Percentiles rank a stretch among this genome's conserved stretches.
Evolutionary conservation across 1,140 invertebrate genomes (phyloP).

Genomic region (Drosophila mojavensis): DNA sequence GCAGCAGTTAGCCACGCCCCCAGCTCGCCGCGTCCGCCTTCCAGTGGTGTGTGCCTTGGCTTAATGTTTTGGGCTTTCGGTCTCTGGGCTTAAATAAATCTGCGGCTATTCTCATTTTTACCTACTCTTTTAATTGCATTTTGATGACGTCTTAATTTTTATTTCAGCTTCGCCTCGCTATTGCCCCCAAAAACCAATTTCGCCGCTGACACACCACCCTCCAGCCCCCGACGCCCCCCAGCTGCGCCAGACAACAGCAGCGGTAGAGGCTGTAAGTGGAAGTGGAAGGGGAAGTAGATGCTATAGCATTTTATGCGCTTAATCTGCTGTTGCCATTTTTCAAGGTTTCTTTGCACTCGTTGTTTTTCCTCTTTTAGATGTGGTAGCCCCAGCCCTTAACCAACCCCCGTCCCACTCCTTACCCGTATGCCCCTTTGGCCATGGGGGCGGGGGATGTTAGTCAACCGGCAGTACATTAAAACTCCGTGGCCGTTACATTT

Average conservation of each 20-base stretch:
- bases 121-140: slow-evolving; percentile 82
- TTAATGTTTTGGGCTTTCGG: slow-evolving; percentile 43
- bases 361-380: slow-evolving; percentile 1
- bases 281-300: background rate
- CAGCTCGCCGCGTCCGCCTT: too few species aligned
- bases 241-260: background rate
- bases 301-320: slow-evolving; percentile 71
- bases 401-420: background rate
- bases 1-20: slow-evolving; percentile 14
- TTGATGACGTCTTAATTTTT: slow-evolving; percentile 82
- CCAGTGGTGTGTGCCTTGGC: background rate
- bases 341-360: slow-evolving; percentile 41
- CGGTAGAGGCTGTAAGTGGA: background rate
- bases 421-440: background rate
- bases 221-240: background rate
- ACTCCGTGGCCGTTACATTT: slow-evolving; percentile 74
- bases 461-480: slow-evolving; percentile 71
- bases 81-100: slow-evolving; percentile 72
- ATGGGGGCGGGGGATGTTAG: background rate
- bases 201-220: slow-evolving; percentile 2
- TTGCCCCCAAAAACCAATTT: slow-evolving; percentile 70
- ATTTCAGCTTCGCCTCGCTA: slow-evolving; percentile 46
- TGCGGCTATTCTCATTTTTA: slow-evolving; percentile 77
- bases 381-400: background rate
- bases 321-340: slow-evolving; percentile 79